Percentiles rank a stretch among this genome's conserved stretches.
Conservation (phyloP, 1,140 invertebrate genomes). For the Euschistus heros region DNA sequence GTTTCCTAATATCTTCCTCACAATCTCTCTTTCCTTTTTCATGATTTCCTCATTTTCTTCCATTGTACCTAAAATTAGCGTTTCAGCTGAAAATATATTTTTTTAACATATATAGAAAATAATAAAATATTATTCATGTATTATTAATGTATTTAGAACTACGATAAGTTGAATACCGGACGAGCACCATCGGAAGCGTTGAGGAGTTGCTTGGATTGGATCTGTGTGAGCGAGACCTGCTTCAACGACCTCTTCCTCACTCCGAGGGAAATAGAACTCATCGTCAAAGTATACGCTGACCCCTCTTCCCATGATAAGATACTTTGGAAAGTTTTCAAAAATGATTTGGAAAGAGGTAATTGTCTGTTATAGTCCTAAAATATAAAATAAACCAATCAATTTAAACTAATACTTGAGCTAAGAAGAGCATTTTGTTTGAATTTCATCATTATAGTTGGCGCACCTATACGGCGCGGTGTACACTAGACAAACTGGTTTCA, state of each 20-base stretch:
- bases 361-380: background rate
- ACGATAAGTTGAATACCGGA: background rate
- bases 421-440: background rate
- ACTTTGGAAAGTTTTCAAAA: conserved; percentile 11
- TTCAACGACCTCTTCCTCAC: background rate
- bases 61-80: no score
- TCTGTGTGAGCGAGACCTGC: background rate
- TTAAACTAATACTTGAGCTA: background rate
- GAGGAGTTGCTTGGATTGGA: background rate
- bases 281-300: conserved; percentile 1
- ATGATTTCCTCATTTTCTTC: no score
- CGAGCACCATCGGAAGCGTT: background rate
- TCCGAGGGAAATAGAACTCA: background rate
- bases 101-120: background rate
- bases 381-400: background rate
- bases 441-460: background rate
- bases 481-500: background rate
- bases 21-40: no score
- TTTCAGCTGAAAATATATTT: background rate
- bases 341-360: conserved; percentile 6
- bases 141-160: background rate
- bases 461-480: background rate
- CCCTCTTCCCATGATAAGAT: background rate
- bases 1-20: no score
- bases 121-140: background rate